Evolutionary conservation across 2,888 invertebrate species (phyloP).

Genomic region (Metalampra italica): DNA sequence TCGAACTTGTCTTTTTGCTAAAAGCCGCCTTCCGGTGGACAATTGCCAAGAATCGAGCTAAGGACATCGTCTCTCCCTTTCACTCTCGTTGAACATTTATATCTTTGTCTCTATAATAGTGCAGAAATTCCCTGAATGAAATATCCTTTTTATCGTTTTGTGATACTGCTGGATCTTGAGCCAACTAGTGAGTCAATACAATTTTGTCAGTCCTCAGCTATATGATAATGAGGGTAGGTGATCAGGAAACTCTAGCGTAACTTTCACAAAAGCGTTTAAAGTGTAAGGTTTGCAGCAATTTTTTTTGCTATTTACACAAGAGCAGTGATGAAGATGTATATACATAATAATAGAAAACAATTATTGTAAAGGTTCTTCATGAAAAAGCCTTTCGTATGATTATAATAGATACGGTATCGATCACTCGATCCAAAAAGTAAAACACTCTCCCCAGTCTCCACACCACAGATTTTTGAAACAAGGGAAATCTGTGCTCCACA

Average conservation of each 20-base stretch:
- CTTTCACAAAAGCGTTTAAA: too few relatives aligned
- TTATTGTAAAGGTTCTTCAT: too few relatives aligned
- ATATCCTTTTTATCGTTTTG: slow-evolving; percentile 65
- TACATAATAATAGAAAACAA: too few relatives aligned
- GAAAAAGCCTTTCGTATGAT: too few relatives aligned
- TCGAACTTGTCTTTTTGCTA: slow-evolving; percentile 62
- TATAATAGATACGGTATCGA: too few relatives aligned
- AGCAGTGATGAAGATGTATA: too few relatives aligned
- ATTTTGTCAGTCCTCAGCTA: slow-evolving; percentile 34
- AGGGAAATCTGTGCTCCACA: too few relatives aligned
- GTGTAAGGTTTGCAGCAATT: too few relatives aligned
- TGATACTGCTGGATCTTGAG: slow-evolving; percentile 58
- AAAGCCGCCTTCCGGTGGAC: slow-evolving; percentile 74
- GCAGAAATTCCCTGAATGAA: slow-evolving; percentile 71
- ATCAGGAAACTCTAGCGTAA: not conserved
- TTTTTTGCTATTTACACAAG: too few relatives aligned
- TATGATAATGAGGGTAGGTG: slow-evolving; percentile 29
- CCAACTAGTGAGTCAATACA: slow-evolving; percentile 67
- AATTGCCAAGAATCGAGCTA: slow-evolving; percentile 70
- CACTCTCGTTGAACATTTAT: slow-evolving; percentile 22
- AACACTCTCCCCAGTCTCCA: too few relatives aligned
- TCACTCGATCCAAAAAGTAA: too few relatives aligned
- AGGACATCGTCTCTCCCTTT: slow-evolving; percentile 43
- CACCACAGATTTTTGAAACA: too few relatives aligned
- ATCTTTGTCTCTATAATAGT: slow-evolving; percentile 36